Conservation (phyloP, 23 tunicate genomes). For the Styela clava region DNA sequence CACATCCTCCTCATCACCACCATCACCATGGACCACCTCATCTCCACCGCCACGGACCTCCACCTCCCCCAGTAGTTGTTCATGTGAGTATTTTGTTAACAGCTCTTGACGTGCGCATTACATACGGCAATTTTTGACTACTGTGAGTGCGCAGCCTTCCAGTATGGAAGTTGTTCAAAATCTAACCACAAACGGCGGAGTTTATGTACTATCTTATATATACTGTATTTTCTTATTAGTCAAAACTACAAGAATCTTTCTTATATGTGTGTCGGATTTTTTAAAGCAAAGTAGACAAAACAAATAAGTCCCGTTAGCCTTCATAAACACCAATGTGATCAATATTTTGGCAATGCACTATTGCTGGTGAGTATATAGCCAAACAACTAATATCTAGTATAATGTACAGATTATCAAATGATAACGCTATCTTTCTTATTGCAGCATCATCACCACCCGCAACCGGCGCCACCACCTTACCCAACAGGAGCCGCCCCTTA, state of each 20-base stretch:
- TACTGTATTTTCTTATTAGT: no score
- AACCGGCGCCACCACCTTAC: constrained; percentile 35
- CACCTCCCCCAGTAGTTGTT: constrained; percentile 51
- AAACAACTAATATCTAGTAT: no score
- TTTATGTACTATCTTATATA: no score
- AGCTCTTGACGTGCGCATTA: no score
- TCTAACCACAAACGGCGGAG: no score
- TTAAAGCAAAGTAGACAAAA: no score
- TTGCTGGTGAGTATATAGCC: neutral
- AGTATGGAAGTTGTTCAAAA: no score
- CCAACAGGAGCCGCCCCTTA: constrained; percentile 48
- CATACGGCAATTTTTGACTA: neutral
- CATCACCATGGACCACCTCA: constrained; percentile 25
- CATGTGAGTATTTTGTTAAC: constrained; percentile 34
- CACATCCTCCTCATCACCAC: constrained; percentile 28
- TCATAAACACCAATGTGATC: no score
- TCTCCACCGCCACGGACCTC: constrained; percentile 33
- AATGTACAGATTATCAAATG: no score
- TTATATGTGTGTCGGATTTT: no score
- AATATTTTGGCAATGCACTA: neutral
- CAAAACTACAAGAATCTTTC: no score
- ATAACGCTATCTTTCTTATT: neutral
- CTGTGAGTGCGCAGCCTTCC: neutral
- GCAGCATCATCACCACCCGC: constrained; percentile 42
- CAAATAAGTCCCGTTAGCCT: no score